Base-by-base conservation (phyloP, 2,113 vertebrate species). In the Penelope pileata region DNA sequence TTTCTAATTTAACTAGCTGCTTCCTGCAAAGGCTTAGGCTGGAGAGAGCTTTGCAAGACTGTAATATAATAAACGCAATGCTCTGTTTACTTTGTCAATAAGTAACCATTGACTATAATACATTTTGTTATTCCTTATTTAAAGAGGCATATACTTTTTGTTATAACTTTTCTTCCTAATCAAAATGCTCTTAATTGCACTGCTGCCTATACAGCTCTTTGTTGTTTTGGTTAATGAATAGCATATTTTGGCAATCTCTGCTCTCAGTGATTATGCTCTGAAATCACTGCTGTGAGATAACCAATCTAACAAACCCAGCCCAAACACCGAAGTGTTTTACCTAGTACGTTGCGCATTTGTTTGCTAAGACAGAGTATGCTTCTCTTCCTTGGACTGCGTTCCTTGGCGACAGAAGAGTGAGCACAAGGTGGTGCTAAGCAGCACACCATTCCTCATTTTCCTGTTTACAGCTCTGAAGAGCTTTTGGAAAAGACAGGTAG, bases 341-440 rank as follows among this genome's bases (percentile, higher is more conserved):
- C 5, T 18, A 16, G 12, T 67, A 24, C 40, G 7, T 68, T 85
- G 38, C 18, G 6, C 13, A 27, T 42, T 67, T 45, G 4, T 34
- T 60, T 88, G 17, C 40, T 43, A 63, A 56, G 51, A 47, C 34
- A 22, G 21, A 73, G 32, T 36, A 12, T 47, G 16, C 56, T 90
- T 88, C 32, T 74, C 10, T 76, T 16, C 23, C 6, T 83, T 60
- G 24, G 43, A 36, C 48, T 76, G 16, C 45, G 69, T 69, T 92
- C 36, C 8, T 84, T 68, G 56, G 54, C 29, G 75, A 43, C 0
- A 1, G 16, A 17, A 26, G 63, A 90, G 29, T 77, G 72, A 92
- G 74, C 91, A 91, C 77, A 89, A 83, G 84, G 82, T 86, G 74
- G 91, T 91, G 94, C 83, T 96, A 94, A 89, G 86, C 36, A 92